Conservation (phyloP, 2,888 invertebrate genomes). For the Camptogramma bilineatum region DNA sequence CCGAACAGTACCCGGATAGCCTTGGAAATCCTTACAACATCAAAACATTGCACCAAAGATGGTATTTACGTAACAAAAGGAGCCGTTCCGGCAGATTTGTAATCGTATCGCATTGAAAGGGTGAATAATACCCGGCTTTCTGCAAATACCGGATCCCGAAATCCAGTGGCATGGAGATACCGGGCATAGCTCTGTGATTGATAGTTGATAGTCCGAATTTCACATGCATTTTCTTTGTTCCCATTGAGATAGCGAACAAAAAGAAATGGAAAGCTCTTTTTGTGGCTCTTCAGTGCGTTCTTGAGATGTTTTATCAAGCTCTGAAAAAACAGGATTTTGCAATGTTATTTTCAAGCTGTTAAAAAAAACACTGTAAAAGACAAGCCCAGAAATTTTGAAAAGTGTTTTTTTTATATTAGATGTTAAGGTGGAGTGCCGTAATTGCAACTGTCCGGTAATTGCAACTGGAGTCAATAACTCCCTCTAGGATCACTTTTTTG, state of each 20-base stretch:
- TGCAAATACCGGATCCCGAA: slow-evolving; percentile 67
- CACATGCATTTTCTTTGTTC: slow-evolving; percentile 2
- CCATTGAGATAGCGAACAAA: not conserved
- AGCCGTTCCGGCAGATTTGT: slow-evolving; percentile 54
- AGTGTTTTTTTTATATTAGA: no score
- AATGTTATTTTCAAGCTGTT: no score
- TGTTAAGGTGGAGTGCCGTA: no score
- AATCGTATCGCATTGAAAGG: slow-evolving; percentile 57
- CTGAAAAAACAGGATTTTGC: no score
- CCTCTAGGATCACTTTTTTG: no score
- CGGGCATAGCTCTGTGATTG: slow-evolving; percentile 25
- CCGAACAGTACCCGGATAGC: slow-evolving; percentile 1
- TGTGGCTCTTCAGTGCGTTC: not conserved
- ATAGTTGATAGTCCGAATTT: slow-evolving; percentile 22
- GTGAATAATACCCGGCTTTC: slow-evolving; percentile 72
- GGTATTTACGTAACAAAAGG: slow-evolving; percentile 44
- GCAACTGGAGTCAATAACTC: no score
- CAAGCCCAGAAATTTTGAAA: no score
- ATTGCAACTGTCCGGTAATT: no score
- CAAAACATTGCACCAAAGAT: slow-evolving; percentile 27
- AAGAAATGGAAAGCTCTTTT: not conserved
- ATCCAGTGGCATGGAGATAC: slow-evolving; percentile 68
- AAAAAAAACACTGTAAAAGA: no score
- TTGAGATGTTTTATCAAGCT: not conserved
- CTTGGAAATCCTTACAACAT: slow-evolving; percentile 24